Percentiles rank a stretch among this genome's conserved stretches.
Evolutionary conservation across 2,797 vertebrate species (phyloP).

Genomic region (Gadopsis bispinosus): DNA sequence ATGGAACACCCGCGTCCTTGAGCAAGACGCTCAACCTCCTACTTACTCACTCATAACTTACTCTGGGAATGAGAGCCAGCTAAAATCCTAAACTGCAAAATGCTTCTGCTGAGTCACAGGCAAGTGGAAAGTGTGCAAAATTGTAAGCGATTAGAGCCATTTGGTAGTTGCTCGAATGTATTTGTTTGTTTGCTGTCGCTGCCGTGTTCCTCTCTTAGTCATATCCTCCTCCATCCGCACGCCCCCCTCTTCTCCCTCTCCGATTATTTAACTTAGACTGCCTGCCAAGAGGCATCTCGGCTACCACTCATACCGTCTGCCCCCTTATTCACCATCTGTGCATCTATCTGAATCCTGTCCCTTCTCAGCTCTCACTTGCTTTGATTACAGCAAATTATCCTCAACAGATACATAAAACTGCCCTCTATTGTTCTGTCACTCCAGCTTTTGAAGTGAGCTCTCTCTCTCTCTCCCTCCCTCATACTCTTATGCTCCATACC

Average conservation of each 20-base stretch:
- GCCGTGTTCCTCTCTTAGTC: conserved; percentile 52
- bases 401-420: conserved; percentile 70
- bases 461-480: conserved; percentile 12
- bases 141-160: conserved; percentile 48
- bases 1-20: conserved; percentile 40
- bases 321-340: conserved; percentile 79
- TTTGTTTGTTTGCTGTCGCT: conserved; percentile 60
- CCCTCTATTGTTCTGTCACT: conserved; percentile 60
- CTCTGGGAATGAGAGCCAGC: conserved; percentile 36
- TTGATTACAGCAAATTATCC: conserved; percentile 79
- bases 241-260: conserved; percentile 66
- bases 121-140: conserved; percentile 18
- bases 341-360: conserved; percentile 66
- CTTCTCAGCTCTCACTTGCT: conserved; percentile 70
- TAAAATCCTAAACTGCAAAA: conserved; percentile 43
- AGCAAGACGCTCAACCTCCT: conserved; percentile 46
- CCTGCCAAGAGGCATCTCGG: conserved; percentile 69
- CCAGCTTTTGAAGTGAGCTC: conserved; percentile 52
- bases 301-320: conserved; percentile 74
- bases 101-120: conserved; percentile 44
- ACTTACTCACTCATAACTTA: conserved; percentile 30
- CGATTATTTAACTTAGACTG: conserved; percentile 79
- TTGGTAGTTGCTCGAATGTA: conserved; percentile 43
- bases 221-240: conserved; percentile 52
- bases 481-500: conserved; percentile 9